These are phyloP conservation scores for Lepidurus apus DNA, from an alignment of 1,140 invertebrate genomes.

Conservation along the genomic window DNA sequence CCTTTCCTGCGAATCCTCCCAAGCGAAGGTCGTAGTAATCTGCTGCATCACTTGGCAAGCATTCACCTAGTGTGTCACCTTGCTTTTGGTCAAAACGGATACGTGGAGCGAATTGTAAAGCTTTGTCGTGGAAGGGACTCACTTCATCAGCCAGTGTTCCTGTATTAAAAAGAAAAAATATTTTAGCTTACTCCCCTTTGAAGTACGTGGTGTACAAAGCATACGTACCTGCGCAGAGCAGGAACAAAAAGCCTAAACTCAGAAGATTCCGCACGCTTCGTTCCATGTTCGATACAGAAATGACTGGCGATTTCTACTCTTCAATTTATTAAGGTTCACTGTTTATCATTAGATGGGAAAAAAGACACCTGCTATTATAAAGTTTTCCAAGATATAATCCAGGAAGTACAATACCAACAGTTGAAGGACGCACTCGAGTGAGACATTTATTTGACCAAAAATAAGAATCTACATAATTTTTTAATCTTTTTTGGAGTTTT, in stretches of 20 bases:
- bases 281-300: neutral
- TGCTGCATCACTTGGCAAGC: slow-evolving; percentile 33
- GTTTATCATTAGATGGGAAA: neutral
- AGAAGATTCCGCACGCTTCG: neutral
- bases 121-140: slow-evolving; percentile 27
- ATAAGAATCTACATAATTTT: too few species aligned
- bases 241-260: neutral
- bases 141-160: slow-evolving; percentile 28
- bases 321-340: neutral
- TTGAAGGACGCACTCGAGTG: too few species aligned
- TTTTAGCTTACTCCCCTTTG: too few species aligned
- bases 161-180: too few species aligned
- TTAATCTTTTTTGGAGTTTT: too few species aligned
- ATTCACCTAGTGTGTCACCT: slow-evolving; percentile 33
- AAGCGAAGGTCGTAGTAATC: slow-evolving; percentile 33
- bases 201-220: neutral
- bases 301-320: neutral
- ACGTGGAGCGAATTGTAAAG: slow-evolving; percentile 31
- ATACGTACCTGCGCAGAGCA: neutral
- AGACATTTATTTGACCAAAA: too few species aligned
- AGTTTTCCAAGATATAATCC: neutral
- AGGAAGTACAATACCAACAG: neutral
- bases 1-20: slow-evolving; percentile 33
- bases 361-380: neutral
- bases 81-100: slow-evolving; percentile 31